phyloP scores from a whole-genome alignment of 2,797 vertebrate species.

The Allobates femoralis region DNA sequence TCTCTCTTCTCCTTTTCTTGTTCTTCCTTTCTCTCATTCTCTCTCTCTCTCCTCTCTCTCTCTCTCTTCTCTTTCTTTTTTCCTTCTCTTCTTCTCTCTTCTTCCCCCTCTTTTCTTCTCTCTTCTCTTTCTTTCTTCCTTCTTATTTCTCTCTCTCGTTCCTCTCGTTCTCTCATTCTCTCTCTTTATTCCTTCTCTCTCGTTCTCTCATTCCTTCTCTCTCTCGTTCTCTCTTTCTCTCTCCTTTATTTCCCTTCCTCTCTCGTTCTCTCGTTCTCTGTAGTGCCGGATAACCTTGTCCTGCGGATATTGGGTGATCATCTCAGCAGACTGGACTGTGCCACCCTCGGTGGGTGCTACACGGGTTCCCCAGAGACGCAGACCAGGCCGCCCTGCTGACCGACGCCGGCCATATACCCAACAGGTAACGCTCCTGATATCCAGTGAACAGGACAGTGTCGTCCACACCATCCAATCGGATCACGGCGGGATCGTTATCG shows the following conservation, averaged over 20 bases:
- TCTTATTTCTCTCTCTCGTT: too few species aligned
- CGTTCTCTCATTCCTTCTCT: not conserved
- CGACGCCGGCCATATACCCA: slow-evolving; percentile 75
- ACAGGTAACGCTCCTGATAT: slow-evolving; percentile 79
- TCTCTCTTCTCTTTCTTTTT: too few species aligned
- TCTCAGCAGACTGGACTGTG: slow-evolving; percentile 79
- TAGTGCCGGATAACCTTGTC: slow-evolving; percentile 85
- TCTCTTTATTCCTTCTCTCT: slow-evolving; percentile 8
- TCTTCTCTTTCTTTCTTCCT: too few species aligned
- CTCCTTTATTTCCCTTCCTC: too few species aligned
- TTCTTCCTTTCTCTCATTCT: too few species aligned
- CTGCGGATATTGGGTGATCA: slow-evolving; percentile 77
- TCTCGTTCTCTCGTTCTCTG: slow-evolving; percentile 6
- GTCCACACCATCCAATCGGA: not conserved
- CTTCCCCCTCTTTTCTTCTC: too few species aligned
- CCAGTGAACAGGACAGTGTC: not conserved
- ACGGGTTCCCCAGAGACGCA: slow-evolving; percentile 81
- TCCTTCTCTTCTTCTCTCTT: too few species aligned
- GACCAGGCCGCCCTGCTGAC: slow-evolving; percentile 80
- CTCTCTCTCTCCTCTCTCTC: too few species aligned
- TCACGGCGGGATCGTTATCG: not conserved
- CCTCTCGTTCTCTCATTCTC: slow-evolving; percentile 34
- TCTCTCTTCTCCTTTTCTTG: too few species aligned
- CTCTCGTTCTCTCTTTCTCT: too few species aligned
- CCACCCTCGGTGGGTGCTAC: slow-evolving; percentile 86